Base-by-base conservation (phyloP, 64 coral and sea anemone species). In the Acropora tenuis region DNA sequence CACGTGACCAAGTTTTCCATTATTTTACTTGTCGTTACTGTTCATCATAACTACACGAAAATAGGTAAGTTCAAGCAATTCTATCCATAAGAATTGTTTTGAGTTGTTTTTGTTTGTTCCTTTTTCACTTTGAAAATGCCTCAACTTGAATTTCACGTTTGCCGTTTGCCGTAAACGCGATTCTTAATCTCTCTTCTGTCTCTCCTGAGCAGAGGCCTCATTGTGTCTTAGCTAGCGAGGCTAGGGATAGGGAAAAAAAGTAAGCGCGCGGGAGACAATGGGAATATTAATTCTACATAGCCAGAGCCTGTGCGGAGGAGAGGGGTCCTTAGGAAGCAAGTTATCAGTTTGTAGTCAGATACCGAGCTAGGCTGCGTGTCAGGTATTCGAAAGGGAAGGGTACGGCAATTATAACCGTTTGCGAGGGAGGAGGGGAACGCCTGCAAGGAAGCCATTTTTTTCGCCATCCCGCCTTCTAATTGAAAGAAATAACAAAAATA, bases 271-370 rank as follows among this genome's bases (percentile, higher is more conserved):
- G 19, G 67, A 30, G 67, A 71, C 19, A 16, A 71, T 71, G 67
- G 67, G 67, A 71, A 71, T 71, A 71, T 71, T 71, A 71, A 71
- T 71, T 0, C 67, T 71, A 71, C 67, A 8, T 71, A 30, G 67
- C 67, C 10, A 71, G 67, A 71, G 19, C 67, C 67, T 71, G 67
- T 71, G 67, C 5, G 67, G 67, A 71, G 67, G 5, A 71, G 19
- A 71, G 67, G 4, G 67, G 67, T 71, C 67, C 67, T 71, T 71
- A 71, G 67, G 2, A 71, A 71, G 67, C 67, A 71, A 71, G 67
- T 71, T 71, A 71, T 71, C 67, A 71, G 67, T 71, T 16, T 71
- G 67, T 71, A 13, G 67, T 71, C 67, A 71, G 67, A 71, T 71
- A 71, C 67, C 67, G 67, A 71, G 52, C 52, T 55, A 55, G 52